These are phyloP conservation scores for Phaenicophaeus curvirostris DNA, from an alignment of 2,797 vertebrate species.

Conservation along the genomic window DNA sequence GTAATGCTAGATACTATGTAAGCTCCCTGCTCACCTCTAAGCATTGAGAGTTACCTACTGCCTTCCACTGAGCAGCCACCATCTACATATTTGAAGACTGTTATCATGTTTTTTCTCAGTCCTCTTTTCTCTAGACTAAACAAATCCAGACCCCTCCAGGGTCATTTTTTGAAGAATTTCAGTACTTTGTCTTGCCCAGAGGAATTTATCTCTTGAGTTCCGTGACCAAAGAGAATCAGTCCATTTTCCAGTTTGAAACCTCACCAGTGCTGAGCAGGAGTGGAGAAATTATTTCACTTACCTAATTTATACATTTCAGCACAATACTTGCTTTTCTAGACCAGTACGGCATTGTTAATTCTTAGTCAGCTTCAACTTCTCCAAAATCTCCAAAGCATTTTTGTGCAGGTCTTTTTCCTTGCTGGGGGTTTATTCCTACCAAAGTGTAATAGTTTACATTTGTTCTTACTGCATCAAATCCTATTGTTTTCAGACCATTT, in stretches of 20 bases:
- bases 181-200: neutral
- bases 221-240: neutral
- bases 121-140: neutral
- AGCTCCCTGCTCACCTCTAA: neutral
- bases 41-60: neutral
- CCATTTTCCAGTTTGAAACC: neutral
- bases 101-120: neutral
- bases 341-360: neutral
- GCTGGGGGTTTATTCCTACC: neutral
- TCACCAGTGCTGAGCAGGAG: neutral
- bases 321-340: neutral
- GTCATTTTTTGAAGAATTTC: neutral
- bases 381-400: neutral
- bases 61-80: neutral
- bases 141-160: neutral
- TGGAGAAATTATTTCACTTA: neutral
- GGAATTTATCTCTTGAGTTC: neutral
- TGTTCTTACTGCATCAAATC: neutral
- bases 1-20: neutral
- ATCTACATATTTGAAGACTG: constrained; percentile 14
- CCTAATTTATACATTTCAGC: neutral
- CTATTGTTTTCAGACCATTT: neutral
- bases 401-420: neutral
- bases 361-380: neutral
- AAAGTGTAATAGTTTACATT: neutral